Conservation (phyloP, 1,140 invertebrate genomes). For the fruit fly (Drosophila melanogaster) region DNA sequence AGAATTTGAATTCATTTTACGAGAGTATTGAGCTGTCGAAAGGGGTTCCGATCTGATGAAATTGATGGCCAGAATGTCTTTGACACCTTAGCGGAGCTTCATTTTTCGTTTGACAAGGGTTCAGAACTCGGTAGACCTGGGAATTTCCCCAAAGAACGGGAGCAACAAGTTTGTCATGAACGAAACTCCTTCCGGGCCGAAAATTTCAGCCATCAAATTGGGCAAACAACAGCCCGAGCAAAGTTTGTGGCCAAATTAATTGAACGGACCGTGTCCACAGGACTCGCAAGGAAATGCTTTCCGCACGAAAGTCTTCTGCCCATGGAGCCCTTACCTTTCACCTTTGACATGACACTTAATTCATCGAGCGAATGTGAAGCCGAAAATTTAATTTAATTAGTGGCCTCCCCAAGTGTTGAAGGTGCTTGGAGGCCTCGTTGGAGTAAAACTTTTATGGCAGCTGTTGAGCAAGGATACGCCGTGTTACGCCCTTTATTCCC, state of each 20-base stretch:
- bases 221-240: constrained; percentile 58
- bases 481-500: constrained; percentile 21
- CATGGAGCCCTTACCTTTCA: constrained; percentile 10
- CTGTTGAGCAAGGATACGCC: constrained; percentile 46
- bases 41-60: constrained; percentile 28
- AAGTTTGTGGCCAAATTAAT: constrained; percentile 72
- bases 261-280: constrained; percentile 42
- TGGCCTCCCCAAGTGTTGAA: background rate
- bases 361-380: constrained; percentile 26
- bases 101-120: constrained; percentile 70
- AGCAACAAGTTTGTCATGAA: constrained; percentile 64
- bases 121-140: constrained; percentile 11
- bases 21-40: constrained; percentile 40
- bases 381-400: constrained; percentile 63
- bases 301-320: background rate
- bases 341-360: constrained; percentile 44
- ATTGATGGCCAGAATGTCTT: constrained; percentile 67
- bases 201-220: constrained; percentile 64
- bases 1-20: constrained; percentile 20
- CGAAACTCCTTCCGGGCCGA: constrained; percentile 22
- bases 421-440: constrained; percentile 7
- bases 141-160: constrained; percentile 23
- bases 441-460: constrained; percentile 62
- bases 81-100: constrained; percentile 66
- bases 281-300: background rate